Conservation (phyloP, 2,888 invertebrate species). For the Endomychus coccineus region DNA sequence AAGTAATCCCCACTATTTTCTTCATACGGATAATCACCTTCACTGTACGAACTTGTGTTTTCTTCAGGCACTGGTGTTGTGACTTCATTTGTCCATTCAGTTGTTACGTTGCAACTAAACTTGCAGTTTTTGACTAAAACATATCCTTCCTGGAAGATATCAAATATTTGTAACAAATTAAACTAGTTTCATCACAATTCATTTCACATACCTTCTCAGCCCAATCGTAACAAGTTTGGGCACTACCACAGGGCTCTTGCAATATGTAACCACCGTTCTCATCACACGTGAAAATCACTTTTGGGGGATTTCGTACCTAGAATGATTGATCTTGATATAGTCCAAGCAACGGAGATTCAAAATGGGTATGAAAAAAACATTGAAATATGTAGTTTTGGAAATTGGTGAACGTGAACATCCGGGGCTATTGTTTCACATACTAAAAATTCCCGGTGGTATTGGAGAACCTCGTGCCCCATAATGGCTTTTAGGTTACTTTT, state of each 20-base stretch:
- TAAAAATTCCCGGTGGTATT: too few relatives aligned
- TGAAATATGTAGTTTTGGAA: too few relatives aligned
- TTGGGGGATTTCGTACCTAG: slow-evolving; percentile 55
- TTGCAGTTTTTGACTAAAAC: slow-evolving; percentile 61
- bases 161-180: too few relatives aligned
- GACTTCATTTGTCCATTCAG: slow-evolving; percentile 23
- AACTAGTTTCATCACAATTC: too few relatives aligned
- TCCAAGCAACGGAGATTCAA: too few relatives aligned
- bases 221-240: slow-evolving; percentile 63
- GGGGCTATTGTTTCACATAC: too few relatives aligned
- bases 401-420: too few relatives aligned
- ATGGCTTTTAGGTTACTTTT: too few relatives aligned
- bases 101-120: slow-evolving; percentile 53
- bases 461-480: too few relatives aligned
- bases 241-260: slow-evolving; percentile 64
- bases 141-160: slow-evolving; percentile 52
- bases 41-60: slow-evolving; percentile 25
- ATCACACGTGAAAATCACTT: slow-evolving; percentile 66
- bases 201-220: slow-evolving; percentile 10
- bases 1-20: slow-evolving; percentile 6
- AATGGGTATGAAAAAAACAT: too few relatives aligned
- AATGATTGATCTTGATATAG: too few relatives aligned
- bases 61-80: slow-evolving; percentile 9
- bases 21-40: slow-evolving; percentile 23
- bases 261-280: slow-evolving; percentile 60